phyloP scores from a whole-genome alignment of 2,113 vertebrate genomes.

The Hypanus sabinus region DNA sequence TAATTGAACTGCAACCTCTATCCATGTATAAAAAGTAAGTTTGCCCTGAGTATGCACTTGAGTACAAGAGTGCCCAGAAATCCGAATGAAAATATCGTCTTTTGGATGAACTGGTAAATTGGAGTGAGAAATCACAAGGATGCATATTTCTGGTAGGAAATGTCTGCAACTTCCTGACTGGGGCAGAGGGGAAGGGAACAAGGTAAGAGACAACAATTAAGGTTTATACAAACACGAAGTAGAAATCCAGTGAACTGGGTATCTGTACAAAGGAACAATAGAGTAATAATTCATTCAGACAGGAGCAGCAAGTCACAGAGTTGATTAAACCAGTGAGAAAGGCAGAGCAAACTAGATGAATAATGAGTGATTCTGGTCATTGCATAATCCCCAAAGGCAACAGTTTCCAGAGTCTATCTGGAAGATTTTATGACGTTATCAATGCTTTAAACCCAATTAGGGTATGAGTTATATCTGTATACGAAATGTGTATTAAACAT shows the following conservation, averaged over 20 bases:
- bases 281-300: background rate
- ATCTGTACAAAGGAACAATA: background rate
- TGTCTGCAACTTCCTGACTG: background rate
- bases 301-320: background rate
- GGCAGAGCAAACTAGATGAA: background rate
- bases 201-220: background rate
- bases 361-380: background rate
- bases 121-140: background rate
- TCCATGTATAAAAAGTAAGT: too few relatives aligned
- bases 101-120: background rate
- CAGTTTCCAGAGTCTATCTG: background rate
- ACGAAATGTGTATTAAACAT: background rate
- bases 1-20: too few relatives aligned
- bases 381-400: background rate
- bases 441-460: background rate
- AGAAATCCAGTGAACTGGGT: background rate
- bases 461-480: background rate
- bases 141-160: background rate
- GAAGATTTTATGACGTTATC: background rate
- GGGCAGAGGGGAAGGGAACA: background rate
- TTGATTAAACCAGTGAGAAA: background rate
- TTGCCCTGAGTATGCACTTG: too few relatives aligned
- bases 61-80: too few relatives aligned
- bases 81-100: background rate
- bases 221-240: background rate